Conservation (phyloP, 1,140 invertebrate species). For the Mercenaria mercenaria region DNA sequence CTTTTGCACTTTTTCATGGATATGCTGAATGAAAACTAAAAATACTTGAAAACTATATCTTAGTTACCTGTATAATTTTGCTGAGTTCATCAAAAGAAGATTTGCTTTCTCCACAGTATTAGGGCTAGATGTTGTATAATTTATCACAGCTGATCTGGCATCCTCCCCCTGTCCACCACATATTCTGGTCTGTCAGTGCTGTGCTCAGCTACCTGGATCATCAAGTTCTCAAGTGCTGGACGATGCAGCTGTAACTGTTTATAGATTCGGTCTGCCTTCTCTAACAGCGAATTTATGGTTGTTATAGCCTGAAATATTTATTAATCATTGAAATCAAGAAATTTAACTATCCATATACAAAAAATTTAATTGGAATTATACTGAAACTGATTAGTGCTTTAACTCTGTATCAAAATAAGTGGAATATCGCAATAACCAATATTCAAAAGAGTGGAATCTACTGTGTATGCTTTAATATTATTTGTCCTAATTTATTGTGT, state of each 20-base stretch:
- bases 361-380: too few relatives aligned
- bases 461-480: too few relatives aligned
- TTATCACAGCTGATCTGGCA: conserved; percentile 86
- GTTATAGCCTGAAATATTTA: conserved; percentile 89
- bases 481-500: too few relatives aligned
- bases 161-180: conserved; percentile 54
- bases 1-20: too few relatives aligned
- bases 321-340: neutral
- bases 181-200: conserved; percentile 77
- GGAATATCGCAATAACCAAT: too few relatives aligned
- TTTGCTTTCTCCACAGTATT: conserved; percentile 98
- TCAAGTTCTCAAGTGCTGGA: conserved; percentile 93
- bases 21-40: too few relatives aligned
- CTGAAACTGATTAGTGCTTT: too few relatives aligned
- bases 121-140: conserved; percentile 91
- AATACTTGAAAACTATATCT: too few relatives aligned
- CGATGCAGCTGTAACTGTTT: conserved; percentile 93
- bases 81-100: conserved; percentile 98
- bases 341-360: too few relatives aligned
- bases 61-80: conserved; percentile 94
- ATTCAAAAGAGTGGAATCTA: too few relatives aligned
- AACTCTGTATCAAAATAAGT: too few relatives aligned
- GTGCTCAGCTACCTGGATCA: conserved; percentile 87
- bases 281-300: conserved; percentile 95
- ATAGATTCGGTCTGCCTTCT: conserved; percentile 98